Percentiles rank a stretch among this genome's conserved stretches.
Conservation (phyloP, 2,888 invertebrate species). For the Loripinus fragilis region DNA sequence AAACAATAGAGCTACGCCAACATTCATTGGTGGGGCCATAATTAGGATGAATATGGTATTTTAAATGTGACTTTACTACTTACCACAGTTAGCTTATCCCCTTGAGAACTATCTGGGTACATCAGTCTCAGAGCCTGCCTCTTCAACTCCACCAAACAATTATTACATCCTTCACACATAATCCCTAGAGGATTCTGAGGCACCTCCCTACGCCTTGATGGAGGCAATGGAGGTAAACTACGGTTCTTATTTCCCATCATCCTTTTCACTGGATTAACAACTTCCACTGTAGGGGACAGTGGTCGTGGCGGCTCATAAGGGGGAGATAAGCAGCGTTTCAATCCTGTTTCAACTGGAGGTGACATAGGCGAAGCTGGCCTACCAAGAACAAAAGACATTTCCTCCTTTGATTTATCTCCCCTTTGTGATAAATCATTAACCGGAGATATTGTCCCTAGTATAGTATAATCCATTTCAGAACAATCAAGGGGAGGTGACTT, state of each 20-base stretch:
- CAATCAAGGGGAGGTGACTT: conserved; percentile 35
- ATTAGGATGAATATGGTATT: too few relatives aligned
- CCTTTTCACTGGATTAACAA: conserved; percentile 40
- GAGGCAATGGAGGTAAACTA: conserved; percentile 22
- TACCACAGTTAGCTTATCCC: conserved; percentile 54
- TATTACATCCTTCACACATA: conserved; percentile 77
- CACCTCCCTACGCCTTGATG: conserved; percentile 33
- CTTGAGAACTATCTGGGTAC: conserved; percentile 68
- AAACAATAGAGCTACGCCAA: too few relatives aligned
- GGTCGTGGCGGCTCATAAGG: conserved; percentile 44
- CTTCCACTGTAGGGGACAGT: conserved; percentile 45
- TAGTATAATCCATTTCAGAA: conserved; percentile 70
- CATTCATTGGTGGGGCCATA: too few relatives aligned
- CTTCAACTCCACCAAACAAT: conserved; percentile 76
- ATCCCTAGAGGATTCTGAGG: conserved; percentile 64
- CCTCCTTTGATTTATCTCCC: conserved; percentile 54
- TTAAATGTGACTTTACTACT: too few relatives aligned
- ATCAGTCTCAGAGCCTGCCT: conserved; percentile 74
- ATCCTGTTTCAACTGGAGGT: conserved; percentile 34
- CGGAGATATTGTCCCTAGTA: conserved; percentile 75
- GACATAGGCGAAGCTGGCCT: conserved; percentile 65
- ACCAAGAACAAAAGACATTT: conserved; percentile 76
- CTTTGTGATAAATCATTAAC: conserved; percentile 56
- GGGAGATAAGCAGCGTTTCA: conserved; percentile 55
- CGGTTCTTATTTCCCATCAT: conserved; percentile 44